A percentile compares a stretch with the other conserved stretches of the same genome.
These are phyloP conservation scores for Stratiolaelaps scimitus DNA, from an alignment of 1,140 invertebrate genomes.

Conservation along the genomic window DNA sequence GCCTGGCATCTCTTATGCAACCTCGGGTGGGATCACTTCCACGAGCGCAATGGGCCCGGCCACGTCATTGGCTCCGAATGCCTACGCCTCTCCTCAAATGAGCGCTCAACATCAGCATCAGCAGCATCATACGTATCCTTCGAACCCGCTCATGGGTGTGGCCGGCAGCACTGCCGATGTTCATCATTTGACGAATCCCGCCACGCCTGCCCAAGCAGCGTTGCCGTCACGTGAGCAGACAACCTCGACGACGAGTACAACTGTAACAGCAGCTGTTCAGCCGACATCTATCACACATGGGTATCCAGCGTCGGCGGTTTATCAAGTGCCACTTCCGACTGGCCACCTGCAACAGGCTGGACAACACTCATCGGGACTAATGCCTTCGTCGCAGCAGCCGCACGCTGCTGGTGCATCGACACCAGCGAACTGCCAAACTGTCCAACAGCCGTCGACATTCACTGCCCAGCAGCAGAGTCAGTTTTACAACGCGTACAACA, in stretches of 20 bases:
- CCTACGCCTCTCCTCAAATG: neutral
- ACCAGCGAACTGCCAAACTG: too few relatives aligned
- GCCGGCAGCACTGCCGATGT: too few relatives aligned
- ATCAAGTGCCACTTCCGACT: too few relatives aligned
- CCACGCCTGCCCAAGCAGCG: neutral
- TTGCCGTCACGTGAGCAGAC: constrained; percentile 4
- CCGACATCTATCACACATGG: neutral
- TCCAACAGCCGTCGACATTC: neutral
- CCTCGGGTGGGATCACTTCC: neutral
- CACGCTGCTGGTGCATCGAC: too few relatives aligned
- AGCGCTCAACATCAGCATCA: constrained; percentile 29
- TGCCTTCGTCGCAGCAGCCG: too few relatives aligned
- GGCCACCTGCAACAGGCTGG: too few relatives aligned
- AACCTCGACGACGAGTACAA: constrained; percentile 30
- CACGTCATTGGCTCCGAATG: neutral
- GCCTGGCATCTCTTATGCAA: constrained; percentile 24
- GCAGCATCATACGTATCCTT: constrained; percentile 30
- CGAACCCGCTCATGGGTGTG: too few relatives aligned
- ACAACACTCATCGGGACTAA: too few relatives aligned
- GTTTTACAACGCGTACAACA: neutral
- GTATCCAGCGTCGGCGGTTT: too few relatives aligned
- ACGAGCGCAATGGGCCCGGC: neutral
- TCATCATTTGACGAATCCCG: neutral
- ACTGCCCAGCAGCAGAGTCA: constrained; percentile 11
- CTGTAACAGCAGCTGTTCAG: constrained; percentile 31